Percentiles rank a stretch among this genome's conserved stretches.
phyloP scores from a whole-genome alignment of 1,140 invertebrate species.

The Heliconius hermathena region DNA sequence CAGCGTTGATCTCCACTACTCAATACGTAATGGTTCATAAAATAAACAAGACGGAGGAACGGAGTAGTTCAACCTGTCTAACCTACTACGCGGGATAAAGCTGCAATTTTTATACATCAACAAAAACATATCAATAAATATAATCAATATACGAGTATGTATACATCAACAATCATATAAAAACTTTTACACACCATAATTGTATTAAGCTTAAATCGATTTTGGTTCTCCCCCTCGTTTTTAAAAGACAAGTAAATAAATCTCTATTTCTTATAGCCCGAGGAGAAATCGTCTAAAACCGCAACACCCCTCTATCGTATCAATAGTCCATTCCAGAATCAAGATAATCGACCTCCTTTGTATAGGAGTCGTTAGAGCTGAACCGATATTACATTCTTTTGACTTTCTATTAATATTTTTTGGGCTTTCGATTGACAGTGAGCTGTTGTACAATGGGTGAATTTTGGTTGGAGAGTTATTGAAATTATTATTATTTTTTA shows the following conservation, averaged over 20 bases:
- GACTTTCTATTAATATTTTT: neutral
- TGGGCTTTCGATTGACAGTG: neutral
- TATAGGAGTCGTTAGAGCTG: neutral
- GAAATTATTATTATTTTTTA: neutral
- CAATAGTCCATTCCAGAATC: neutral
- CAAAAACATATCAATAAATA: too few relatives aligned
- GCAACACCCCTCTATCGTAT: neutral
- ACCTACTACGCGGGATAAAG: too few relatives aligned
- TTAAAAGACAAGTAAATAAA: neutral
- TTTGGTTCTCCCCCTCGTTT: neutral
- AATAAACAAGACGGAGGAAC: too few relatives aligned
- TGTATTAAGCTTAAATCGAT: neutral
- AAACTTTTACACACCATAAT: neutral
- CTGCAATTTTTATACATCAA: too few relatives aligned
- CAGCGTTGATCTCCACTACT: too few relatives aligned
- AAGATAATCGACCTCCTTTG: neutral
- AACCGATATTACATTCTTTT: slow-evolving; percentile 1
- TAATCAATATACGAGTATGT: too few relatives aligned
- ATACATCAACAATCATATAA: neutral
- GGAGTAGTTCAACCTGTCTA: too few relatives aligned
- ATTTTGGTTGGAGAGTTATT: neutral
- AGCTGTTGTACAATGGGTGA: neutral
- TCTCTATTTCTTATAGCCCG: neutral
- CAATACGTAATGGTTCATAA: too few relatives aligned
- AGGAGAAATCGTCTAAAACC: neutral